Conservation (phyloP, 2,797 vertebrate genomes). For the Enteromius viviparus region DNA sequence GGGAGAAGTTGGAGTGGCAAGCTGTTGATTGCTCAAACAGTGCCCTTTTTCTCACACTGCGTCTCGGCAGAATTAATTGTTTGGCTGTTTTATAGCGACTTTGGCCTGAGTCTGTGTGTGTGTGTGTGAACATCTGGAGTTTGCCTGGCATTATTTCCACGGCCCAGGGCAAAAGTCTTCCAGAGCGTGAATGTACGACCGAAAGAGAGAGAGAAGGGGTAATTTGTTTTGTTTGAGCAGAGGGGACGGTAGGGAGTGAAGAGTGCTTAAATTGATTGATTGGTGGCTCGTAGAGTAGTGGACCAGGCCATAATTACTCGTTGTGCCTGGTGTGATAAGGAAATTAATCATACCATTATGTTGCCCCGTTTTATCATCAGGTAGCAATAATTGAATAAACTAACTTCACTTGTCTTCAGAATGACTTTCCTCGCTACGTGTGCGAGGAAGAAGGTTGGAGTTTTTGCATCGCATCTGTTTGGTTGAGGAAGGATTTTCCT, state of each 20-base stretch:
- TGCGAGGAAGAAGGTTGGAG: constrained; percentile 54
- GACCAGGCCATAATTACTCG: constrained; percentile 87
- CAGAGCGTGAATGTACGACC: background rate
- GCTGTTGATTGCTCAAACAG: constrained; percentile 43
- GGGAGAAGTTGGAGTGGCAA: constrained; percentile 29
- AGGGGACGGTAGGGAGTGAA: constrained; percentile 72
- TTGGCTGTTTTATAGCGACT: constrained; percentile 17
- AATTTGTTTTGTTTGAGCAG: constrained; percentile 71
- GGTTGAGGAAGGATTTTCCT: background rate
- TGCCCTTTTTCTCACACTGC: constrained; percentile 35
- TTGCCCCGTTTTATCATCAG: constrained; percentile 74
- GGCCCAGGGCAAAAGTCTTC: constrained; percentile 44
- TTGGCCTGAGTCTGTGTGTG: background rate
- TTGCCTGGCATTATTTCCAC: constrained; percentile 41
- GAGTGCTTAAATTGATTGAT: constrained; percentile 81
- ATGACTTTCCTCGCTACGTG: constrained; percentile 54
- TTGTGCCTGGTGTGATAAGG: constrained; percentile 83
- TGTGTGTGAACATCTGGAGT: constrained; percentile 19
- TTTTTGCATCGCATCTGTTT: background rate
- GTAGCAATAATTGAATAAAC: constrained; percentile 78
- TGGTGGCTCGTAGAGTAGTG: constrained; percentile 75
- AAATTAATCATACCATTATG: constrained; percentile 89
- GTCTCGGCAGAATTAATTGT: constrained; percentile 25
- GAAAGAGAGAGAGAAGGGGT: constrained; percentile 43
- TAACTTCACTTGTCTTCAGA: constrained; percentile 73